These are phyloP conservation scores for Listronotus bonariensis DNA, from an alignment of 1,140 invertebrate species.

Conservation along the genomic window DNA sequence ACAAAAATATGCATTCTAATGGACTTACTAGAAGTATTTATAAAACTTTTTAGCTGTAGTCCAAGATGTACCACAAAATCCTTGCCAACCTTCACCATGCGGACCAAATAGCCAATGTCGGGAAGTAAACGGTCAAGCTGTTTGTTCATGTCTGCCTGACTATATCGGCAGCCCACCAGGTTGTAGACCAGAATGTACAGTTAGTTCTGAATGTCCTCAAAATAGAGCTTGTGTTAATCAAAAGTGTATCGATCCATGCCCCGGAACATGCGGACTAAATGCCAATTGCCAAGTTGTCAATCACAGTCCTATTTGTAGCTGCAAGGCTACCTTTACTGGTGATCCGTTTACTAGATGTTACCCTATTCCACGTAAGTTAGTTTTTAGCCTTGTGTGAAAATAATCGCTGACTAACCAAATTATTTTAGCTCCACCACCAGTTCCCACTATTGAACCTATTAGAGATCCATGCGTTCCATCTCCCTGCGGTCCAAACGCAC, in stretches of 20 bases:
- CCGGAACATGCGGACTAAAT: constrained; percentile 68
- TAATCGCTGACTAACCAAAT: not conserved
- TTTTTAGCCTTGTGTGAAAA: too few species aligned
- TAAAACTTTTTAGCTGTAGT: too few species aligned
- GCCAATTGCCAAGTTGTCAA: too few species aligned
- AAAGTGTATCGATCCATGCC: constrained; percentile 71
- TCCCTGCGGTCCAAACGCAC: constrained; percentile 70
- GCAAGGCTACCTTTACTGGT: constrained; percentile 68
- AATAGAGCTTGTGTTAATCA: constrained; percentile 69
- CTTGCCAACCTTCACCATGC: constrained; percentile 79
- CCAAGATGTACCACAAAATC: constrained; percentile 51
- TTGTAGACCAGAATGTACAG: constrained; percentile 73
- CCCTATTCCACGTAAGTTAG: constrained; percentile 53
- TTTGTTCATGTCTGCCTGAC: constrained; percentile 69
- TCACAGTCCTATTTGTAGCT: constrained; percentile 63
- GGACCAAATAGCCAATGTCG: constrained; percentile 79
- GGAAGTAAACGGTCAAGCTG: constrained; percentile 65
- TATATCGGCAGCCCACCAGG: constrained; percentile 73
- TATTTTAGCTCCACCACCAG: constrained; percentile 49
- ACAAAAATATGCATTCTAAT: constrained; percentile 8
- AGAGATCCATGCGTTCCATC: constrained; percentile 62
- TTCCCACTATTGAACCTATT: not conserved
- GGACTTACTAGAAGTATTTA: too few species aligned
- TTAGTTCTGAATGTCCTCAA: constrained; percentile 70
- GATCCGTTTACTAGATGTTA: constrained; percentile 70